Percentiles rank a stretch among this genome's conserved stretches.
Evolutionary conservation across 1,140 invertebrate species (phyloP).

Genomic region (Dinoponera quadriceps): DNA sequence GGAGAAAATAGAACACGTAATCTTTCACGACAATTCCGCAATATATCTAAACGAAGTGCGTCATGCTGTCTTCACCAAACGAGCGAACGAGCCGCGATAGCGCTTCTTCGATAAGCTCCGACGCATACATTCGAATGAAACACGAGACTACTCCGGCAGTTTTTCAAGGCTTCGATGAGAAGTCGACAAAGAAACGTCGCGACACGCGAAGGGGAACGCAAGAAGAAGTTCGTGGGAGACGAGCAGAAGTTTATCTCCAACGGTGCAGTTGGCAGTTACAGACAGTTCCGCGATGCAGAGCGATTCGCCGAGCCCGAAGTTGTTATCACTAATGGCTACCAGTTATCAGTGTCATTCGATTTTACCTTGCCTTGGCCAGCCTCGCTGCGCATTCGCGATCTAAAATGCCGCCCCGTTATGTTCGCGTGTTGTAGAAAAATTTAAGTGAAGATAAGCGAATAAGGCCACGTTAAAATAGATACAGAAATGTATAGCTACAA

Average conservation of each 20-base stretch:
- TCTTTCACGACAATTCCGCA: neutral
- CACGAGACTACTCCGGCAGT: neutral
- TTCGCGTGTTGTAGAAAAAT: neutral
- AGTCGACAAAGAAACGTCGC: constrained; percentile 57
- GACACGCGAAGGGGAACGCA: neutral
- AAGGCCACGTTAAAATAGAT: neutral
- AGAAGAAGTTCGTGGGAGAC: constrained; percentile 60
- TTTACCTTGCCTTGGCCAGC: constrained; percentile 45
- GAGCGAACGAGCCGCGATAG: neutral
- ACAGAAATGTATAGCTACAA: too few species aligned
- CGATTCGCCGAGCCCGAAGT: constrained; percentile 68
- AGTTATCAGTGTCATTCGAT: constrained; percentile 75
- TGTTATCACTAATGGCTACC: constrained; percentile 76
- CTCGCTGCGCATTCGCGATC: neutral
- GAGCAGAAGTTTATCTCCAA: constrained; percentile 74
- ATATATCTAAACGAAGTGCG: neutral
- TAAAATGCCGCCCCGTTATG: neutral
- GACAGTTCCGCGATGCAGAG: constrained; percentile 69
- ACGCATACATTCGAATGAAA: neutral
- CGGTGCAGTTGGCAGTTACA: constrained; percentile 68
- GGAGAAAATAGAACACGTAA: neutral
- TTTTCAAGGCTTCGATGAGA: constrained; percentile 58
- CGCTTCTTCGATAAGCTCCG: neutral
- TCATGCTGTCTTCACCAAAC: neutral
- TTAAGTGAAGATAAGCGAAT: neutral